phyloP scores from a whole-genome alignment of 1,140 invertebrate genomes.

The Drosophila oshimai region DNA sequence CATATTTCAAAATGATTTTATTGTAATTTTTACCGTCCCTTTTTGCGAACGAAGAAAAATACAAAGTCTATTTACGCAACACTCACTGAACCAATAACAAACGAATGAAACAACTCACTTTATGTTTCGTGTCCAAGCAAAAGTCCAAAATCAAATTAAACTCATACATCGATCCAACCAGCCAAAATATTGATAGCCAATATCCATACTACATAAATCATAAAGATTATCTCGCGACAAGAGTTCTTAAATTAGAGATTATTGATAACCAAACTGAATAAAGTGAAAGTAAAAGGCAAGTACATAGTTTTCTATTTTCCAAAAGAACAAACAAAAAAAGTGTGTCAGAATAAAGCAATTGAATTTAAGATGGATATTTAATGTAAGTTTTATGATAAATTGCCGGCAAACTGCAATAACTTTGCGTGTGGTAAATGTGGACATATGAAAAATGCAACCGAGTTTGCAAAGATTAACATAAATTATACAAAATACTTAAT shows the following conservation, averaged over 20 bases:
- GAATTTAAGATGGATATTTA: conserved; percentile 74
- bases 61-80: conserved; percentile 74
- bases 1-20: conserved; percentile 80
- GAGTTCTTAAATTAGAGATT: conserved; percentile 63
- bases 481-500: conserved; percentile 68
- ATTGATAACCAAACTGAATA: conserved; percentile 18
- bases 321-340: conserved; percentile 10
- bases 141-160: conserved; percentile 30
- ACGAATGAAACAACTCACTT: conserved; percentile 47
- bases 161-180: conserved; percentile 56
- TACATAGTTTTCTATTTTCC: conserved; percentile 77
- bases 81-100: conserved; percentile 63
- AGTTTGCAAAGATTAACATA: conserved; percentile 56
- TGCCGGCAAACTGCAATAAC: conserved; percentile 29
- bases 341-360: conserved; percentile 59
- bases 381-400: conserved; percentile 71
- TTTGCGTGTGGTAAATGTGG: conserved; percentile 38
- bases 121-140: conserved; percentile 35
- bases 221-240: conserved; percentile 58
- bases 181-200: conserved; percentile 78
- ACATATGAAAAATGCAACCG: conserved; percentile 60
- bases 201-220: conserved; percentile 37
- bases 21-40: conserved; percentile 82
- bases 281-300: conserved; percentile 29
- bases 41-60: conserved; percentile 65